Base-by-base conservation (phyloP, 2,888 invertebrate species). In the Eupithecia pulchellata region DNA sequence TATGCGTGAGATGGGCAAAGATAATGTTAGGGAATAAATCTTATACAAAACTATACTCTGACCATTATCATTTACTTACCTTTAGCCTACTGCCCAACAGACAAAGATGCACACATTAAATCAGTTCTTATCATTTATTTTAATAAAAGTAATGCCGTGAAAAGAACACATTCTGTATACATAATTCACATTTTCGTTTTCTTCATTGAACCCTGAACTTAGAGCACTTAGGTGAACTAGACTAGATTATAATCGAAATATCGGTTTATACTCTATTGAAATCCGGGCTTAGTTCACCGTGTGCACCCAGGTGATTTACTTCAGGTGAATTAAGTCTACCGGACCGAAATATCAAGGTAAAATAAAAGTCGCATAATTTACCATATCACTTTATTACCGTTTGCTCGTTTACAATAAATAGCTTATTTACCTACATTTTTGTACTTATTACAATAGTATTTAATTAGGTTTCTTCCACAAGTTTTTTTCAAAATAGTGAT, bases 361-460 rank as follows among this genome's bases (percentile, higher is more conserved):
- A 34, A 64, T 47, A 32, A 67, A 67, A 64, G 64, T 34, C 32
- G 32, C 32, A 63, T 75, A 60, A 84, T 83, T 86, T 88, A 88
- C 86, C 89, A 87, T 88, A 86, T 90, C 89, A 88, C 86, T 90
- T 89, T 89, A 89, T 87, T 89, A 87, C 83, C 86, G 86, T 86
- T 85, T 27, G 55, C 58, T 60, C 27, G 58, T 60, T 57, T 82
- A 86, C 84, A 86, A 82, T 82, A 85, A 83, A 85, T 84, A 88
- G 84, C 83, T 72, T 81, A 80, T 73, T 71, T 82, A 84, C 78
- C 86, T 82, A 82, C 81, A 75, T 77, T 71, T 60, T 32, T n/a
- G n/a, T n/a, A n/a, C n/a, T n/a, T n/a, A n/a, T n/a, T n/a, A n/a
- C n/a, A n/a, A n/a, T n/a, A n/a, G n/a, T n/a, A n/a, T n/a, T n/a